phyloP scores from a whole-genome alignment of 2,888 invertebrate genomes.

The Scotopteryx bipunctaria region DNA sequence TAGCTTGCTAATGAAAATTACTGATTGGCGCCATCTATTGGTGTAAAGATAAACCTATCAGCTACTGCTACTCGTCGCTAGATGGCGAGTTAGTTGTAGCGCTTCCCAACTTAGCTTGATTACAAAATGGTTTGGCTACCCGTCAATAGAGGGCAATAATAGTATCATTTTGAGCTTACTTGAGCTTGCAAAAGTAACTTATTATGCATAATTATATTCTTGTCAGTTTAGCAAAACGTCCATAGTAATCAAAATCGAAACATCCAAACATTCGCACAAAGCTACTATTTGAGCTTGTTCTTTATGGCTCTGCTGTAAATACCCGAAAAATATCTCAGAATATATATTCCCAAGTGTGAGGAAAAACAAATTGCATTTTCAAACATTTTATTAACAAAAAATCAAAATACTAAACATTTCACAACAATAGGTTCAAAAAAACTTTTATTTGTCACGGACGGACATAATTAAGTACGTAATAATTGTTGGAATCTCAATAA shows the following conservation, averaged over 20 bases:
- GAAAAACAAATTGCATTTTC: background rate
- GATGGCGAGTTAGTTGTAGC: background rate
- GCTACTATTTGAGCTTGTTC: too few species aligned
- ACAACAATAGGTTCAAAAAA: conserved; percentile 9
- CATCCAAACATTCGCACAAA: too few species aligned
- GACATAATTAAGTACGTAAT: background rate
- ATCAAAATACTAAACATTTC: conserved; percentile 7
- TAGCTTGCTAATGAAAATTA: too few species aligned
- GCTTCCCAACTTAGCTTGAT: background rate
- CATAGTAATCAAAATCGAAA: too few species aligned
- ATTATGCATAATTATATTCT: too few species aligned
- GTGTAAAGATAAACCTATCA: background rate
- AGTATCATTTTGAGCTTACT: too few species aligned
- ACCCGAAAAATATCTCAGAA: too few species aligned
- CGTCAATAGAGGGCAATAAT: conserved; percentile 1
- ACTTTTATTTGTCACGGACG: conserved; percentile 5
- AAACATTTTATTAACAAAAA: conserved; percentile 21
- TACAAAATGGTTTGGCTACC: background rate
- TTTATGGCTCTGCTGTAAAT: too few species aligned
- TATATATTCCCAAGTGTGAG: too few species aligned
- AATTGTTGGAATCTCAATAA: background rate
- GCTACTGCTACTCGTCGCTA: background rate
- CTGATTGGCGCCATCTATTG: conserved; percentile 3
- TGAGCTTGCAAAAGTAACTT: too few species aligned
- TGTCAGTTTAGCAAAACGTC: too few species aligned